Percentiles rank a stretch among this genome's conserved stretches.
Conservation (phyloP, 1,140 invertebrate species). For the Ceratina australensis region DNA sequence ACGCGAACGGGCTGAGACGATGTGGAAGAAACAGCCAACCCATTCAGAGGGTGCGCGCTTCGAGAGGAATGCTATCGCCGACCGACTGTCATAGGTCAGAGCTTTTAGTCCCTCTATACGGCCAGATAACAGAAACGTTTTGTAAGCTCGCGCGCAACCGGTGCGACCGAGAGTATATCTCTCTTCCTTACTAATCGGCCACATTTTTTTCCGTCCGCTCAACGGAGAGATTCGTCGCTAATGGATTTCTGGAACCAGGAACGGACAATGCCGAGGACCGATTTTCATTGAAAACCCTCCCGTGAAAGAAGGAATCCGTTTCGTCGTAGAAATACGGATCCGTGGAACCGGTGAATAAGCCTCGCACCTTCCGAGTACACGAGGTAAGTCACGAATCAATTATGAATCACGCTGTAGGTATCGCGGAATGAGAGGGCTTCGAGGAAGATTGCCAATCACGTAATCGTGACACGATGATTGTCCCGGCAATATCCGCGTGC, state of each 20-base stretch:
- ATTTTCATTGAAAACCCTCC: constrained; percentile 31
- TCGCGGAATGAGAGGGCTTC: constrained; percentile 22
- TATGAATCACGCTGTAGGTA: constrained; percentile 20
- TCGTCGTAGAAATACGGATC: constrained; percentile 24
- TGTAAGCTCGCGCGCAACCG: constrained; percentile 57
- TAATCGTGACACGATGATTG: constrained; percentile 44
- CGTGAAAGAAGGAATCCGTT: constrained; percentile 25
- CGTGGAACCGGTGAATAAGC: constrained; percentile 11
- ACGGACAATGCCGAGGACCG: not conserved
- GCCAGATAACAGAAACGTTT: constrained; percentile 68
- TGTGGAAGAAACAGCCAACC: constrained; percentile 69
- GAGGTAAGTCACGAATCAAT: constrained; percentile 34
- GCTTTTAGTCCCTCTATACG: constrained; percentile 68
- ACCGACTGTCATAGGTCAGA: constrained; percentile 77
- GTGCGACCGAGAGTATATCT: constrained; percentile 7
- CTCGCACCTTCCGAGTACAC: constrained; percentile 34
- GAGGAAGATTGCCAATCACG: constrained; percentile 38
- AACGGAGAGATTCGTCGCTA: constrained; percentile 3
- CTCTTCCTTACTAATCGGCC: not conserved
- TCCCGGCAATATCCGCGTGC: constrained; percentile 32
- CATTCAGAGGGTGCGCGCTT: constrained; percentile 71
- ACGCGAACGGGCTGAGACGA: not conserved
- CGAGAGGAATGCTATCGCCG: constrained; percentile 75
- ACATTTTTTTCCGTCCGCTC: not conserved
- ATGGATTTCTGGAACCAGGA: constrained; percentile 19